Percentiles rank a stretch among this genome's conserved stretches.
Conservation (phyloP, 2,113 vertebrate species). For the Sphaerodactylus townsendi region DNA sequence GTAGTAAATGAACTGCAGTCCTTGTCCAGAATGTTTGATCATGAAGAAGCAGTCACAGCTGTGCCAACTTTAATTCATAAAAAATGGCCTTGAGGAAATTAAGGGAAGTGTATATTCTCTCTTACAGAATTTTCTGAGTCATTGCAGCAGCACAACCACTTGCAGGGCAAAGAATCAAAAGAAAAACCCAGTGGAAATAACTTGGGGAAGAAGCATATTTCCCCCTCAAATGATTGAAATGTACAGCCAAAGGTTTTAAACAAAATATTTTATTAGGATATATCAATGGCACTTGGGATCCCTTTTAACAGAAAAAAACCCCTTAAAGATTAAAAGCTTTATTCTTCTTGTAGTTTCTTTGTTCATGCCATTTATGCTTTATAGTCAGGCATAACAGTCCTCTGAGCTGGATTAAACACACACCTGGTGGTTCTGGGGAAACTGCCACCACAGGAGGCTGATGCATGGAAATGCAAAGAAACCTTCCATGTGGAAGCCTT, state of each 20-base stretch:
- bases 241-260: conserved; percentile 1
- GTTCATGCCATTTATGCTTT: background rate
- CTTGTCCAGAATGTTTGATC: conserved; percentile 55
- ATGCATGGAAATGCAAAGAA: no score
- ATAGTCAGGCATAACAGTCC: background rate
- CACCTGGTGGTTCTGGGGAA: no score
- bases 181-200: conserved; percentile 42
- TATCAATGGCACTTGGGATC: background rate
- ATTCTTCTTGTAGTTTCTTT: background rate
- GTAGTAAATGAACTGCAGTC: conserved; percentile 61
- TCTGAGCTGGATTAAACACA: background rate
- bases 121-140: conserved; percentile 31
- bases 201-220: background rate
- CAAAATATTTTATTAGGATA: background rate
- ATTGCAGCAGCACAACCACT: conserved; percentile 11
- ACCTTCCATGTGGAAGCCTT: no score
- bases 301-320: background rate
- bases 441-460: no score
- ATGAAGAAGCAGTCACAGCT: conserved; percentile 46
- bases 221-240: background rate
- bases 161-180: conserved; percentile 33
- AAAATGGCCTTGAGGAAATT: conserved; percentile 53
- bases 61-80: conserved; percentile 63
- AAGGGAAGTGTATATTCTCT: conserved; percentile 24
- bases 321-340: background rate